Evolutionary conservation across 1,140 invertebrate species (phyloP), one percentile per base, ranked within the genome.

Genomic region (Oedothorax gibbosus): DNA sequence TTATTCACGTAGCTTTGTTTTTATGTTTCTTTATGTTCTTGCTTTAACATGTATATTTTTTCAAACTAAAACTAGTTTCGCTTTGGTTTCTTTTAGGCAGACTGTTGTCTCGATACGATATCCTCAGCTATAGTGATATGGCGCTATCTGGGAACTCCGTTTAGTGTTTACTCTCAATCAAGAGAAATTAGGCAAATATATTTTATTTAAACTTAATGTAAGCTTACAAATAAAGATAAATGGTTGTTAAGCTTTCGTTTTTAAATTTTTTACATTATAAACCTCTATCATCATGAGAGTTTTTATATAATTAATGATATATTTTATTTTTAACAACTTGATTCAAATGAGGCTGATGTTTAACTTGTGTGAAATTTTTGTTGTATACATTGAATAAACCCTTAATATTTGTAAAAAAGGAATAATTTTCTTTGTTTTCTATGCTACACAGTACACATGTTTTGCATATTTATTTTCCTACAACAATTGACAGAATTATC

Each of bases 111-210:
- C 10, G 80, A 82, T 64, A 57, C 73, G 6, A 11, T 82, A 14
- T 82, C 80, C 20, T 82, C 80, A 15, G 8, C 73, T 15, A 73
- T 82, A 10, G 80, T 82, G 18, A 82, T 82, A 64, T 82, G 80
- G 80, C 18, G 80, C n/a, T 82, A 82, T 18, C 73, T 82, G 15
- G 80, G 80, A 20, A 64, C 80, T 35, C 80, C 80, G 7, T 73
- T 73, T 12, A 82, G 68, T 10, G 21, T 53, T 64, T 18, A n/a
- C 20, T 82, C 68, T 51, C 49, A 14, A 7, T 73, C 68, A 7
- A 82, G 80, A 56, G 80, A 82, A 65, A 53, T 60, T 21, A 82
- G 64, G 80, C 73, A 82, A 82, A 51, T 57, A 60, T 71, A 9
- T 49, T 2, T 21, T 75, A 12, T 72, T 35, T 35, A 2, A 35